A percentile compares a stretch with the other conserved stretches of the same genome.
phyloP scores from a whole-genome alignment of 2,113 vertebrate genomes.

The Mus musculus region GRCm39 chr7:122197001-122197500 shows the following conservation, averaged over 20 bases:
- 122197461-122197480: not conserved
- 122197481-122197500: too few relatives aligned
- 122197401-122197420: not conserved
- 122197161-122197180: not conserved
- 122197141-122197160: not conserved
- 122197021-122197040: not conserved
- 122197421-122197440: not conserved
- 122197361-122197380: not conserved
- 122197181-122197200: not conserved
- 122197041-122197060: not conserved
- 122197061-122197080: not conserved
- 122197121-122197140: not conserved
- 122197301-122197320: not conserved
- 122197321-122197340: too few relatives aligned
- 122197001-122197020: not conserved
- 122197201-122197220: not conserved
- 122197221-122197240: not conserved
- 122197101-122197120: not conserved
- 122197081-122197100: conserved; percentile 7
- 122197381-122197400: not conserved
- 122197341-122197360: not conserved
- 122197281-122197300: not conserved
- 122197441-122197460: not conserved
- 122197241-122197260: not conserved
- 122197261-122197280: not conserved